Conservation (phyloP, 2,888 invertebrate genomes). For the Oscheius onirici region DNA sequence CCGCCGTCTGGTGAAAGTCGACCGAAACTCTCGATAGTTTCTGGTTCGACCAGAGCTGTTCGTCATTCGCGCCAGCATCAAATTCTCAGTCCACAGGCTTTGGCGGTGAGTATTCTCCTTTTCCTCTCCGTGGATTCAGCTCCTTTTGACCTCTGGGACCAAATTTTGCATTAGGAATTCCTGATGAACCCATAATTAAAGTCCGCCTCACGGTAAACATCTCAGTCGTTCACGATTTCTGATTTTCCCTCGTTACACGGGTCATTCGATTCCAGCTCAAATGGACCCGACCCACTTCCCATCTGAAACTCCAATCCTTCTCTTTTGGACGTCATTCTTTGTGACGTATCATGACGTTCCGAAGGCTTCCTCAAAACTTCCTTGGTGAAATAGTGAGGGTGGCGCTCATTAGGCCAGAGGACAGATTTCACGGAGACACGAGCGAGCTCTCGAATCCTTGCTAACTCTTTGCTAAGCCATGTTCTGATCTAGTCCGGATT, state of each 20-base stretch:
- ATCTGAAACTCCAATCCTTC: slow-evolving; percentile 1
- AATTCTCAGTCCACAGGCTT: slow-evolving; percentile 48
- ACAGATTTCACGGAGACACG: slow-evolving; percentile 20
- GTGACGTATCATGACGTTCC: not conserved
- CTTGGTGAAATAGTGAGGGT: not conserved
- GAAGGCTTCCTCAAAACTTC: not conserved
- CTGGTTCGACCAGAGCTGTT: slow-evolving; percentile 37
- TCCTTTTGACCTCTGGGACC: not conserved
- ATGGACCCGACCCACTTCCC: not conserved
- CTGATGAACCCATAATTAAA: not conserved
- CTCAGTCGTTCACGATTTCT: not conserved
- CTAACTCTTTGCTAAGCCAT: too few species aligned
- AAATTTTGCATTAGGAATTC: not conserved
- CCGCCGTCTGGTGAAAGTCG: not conserved
- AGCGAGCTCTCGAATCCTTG: too few species aligned
- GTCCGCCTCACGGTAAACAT: not conserved
- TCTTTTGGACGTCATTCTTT: slow-evolving; percentile 6
- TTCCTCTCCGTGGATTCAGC: not conserved
- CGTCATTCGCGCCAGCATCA: slow-evolving; percentile 41
- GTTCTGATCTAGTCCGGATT: too few species aligned
- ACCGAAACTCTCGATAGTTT: slow-evolving; percentile 42
- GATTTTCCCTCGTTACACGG: not conserved
- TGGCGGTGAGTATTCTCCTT: slow-evolving; percentile 41
- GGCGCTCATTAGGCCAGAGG: slow-evolving; percentile 3
- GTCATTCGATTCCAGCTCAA: slow-evolving; percentile 3